Evolutionary conservation across 2,888 invertebrate species (phyloP), one percentile per base, ranked within the genome.

Genomic region (Sarcophaga carnaria): DNA sequence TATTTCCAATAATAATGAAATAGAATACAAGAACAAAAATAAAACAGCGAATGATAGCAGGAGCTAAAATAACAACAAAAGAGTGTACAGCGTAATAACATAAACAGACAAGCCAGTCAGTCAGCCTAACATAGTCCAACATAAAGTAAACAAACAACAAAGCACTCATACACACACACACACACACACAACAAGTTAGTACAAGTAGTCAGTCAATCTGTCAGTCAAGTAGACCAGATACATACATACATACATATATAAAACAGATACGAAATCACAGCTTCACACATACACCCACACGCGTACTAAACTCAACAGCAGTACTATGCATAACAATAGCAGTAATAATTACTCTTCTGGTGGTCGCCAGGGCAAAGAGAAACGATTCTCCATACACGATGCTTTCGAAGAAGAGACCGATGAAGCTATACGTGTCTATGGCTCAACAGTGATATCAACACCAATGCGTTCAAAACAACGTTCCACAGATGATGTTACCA

Each of bases 321-420:
- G 22, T 6, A 78, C 47, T 47, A 89, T 89, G 88, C 86, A 89
- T 64, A 89, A 86, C 45, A 85, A 80, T 71, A 83, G 27, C 37
- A 87, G 80, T 70, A 88, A 88, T 72, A 88, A 82, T 72, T 85
- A 83, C 76, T 75, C 85, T 37, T 72, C 80, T 25, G 63, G 76
- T 11, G 78, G 83, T 54, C 89, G 89, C 27, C 89, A 89, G 70
- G 89, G 87, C 74, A 91, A 91, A 87, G 95, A 95, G 90, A 96
- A 96, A 92, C 94, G 96, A 89, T 97, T 97, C 94, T 96, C 96
- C 75, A 97, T 97, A 90, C 97, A 97, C 93, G 97, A 97, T 93
- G 97, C 97, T 17, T 97, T 97, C 91, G 97, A 97, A 92, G 97
- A 97, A 92, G 97, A 97, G 92, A 96, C 97, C 70, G 97, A 97